A percentile compares a stretch with the other conserved stretches of the same genome.
These are phyloP conservation scores for Onychostoma macrolepis DNA, from an alignment of 2,113 vertebrate genomes.

Conservation along the genomic window DNA sequence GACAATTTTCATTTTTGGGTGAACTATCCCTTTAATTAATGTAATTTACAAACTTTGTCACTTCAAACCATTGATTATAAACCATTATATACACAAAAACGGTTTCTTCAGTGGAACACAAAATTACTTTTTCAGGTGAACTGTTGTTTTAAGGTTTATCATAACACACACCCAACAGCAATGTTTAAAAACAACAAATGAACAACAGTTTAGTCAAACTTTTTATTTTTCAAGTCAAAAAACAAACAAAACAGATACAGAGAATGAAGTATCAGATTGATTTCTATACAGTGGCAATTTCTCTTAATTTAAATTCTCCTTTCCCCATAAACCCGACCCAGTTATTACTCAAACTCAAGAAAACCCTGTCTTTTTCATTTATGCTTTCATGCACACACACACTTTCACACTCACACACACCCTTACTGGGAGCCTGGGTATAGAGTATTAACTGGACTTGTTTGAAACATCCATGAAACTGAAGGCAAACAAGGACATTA, in stretches of 20 bases:
- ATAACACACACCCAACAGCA: neutral
- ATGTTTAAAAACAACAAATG: neutral
- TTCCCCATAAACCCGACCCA: constrained; percentile 52
- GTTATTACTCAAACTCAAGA: constrained; percentile 56
- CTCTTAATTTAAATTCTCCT: constrained; percentile 75
- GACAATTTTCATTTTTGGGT: too few species aligned
- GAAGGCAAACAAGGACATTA: constrained; percentile 52
- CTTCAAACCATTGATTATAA: too few species aligned
- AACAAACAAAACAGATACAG: constrained; percentile 75
- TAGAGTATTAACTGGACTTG: constrained; percentile 59
- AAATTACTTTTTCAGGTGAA: too few species aligned
- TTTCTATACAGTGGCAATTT: constrained; percentile 79
- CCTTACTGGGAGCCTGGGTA: constrained; percentile 61
- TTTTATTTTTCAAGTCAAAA: constrained; percentile 79
- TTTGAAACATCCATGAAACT: constrained; percentile 51
- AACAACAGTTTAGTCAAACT: constrained; percentile 73
- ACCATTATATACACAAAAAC: too few species aligned
- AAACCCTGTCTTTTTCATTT: constrained; percentile 69
- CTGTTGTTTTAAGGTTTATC: too few species aligned
- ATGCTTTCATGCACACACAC: constrained; percentile 25
- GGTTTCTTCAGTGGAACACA: too few species aligned
- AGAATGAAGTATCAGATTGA: constrained; percentile 74
- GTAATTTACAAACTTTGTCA: too few species aligned
- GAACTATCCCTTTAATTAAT: too few species aligned
- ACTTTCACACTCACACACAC: constrained; percentile 48